Conservation (phyloP, 2,888 invertebrate species). For the Leptarthrus brevirostris region DNA sequence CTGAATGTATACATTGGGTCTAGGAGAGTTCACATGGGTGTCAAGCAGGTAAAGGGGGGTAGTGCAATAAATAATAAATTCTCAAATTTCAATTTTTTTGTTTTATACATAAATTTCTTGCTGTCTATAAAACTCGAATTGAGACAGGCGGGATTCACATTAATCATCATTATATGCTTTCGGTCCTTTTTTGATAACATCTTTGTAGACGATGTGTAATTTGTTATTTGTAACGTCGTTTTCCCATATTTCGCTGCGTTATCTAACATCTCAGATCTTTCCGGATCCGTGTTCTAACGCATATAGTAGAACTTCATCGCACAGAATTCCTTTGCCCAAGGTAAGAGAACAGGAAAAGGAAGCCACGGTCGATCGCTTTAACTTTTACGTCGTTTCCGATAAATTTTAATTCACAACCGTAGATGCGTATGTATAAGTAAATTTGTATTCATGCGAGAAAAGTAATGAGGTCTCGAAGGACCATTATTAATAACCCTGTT, state of each 20-base stretch:
- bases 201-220: conserved; percentile 37
- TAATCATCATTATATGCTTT: conserved; percentile 40
- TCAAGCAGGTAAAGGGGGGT: neutral
- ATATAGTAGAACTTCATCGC: neutral
- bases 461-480: conserved; percentile 16
- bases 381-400: neutral
- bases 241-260: conserved; percentile 21
- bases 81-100: conserved; percentile 41
- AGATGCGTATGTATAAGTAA: neutral
- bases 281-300: neutral
- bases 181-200: conserved; percentile 24
- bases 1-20: too few relatives aligned
- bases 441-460: conserved; percentile 19
- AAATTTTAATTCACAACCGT: neutral
- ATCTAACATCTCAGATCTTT: neutral
- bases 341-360: neutral
- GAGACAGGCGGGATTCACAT: conserved; percentile 2
- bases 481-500: conserved; percentile 21
- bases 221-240: conserved; percentile 39
- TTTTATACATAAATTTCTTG: conserved; percentile 19
- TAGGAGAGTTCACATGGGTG: too few relatives aligned
- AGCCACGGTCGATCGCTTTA: conserved; percentile 16
- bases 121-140: conserved; percentile 29
- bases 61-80: conserved; percentile 38
- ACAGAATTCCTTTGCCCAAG: neutral